These are phyloP conservation scores for Epirrhoe alternata DNA, from an alignment of 2,888 invertebrate genomes.

Conservation along the genomic window DNA sequence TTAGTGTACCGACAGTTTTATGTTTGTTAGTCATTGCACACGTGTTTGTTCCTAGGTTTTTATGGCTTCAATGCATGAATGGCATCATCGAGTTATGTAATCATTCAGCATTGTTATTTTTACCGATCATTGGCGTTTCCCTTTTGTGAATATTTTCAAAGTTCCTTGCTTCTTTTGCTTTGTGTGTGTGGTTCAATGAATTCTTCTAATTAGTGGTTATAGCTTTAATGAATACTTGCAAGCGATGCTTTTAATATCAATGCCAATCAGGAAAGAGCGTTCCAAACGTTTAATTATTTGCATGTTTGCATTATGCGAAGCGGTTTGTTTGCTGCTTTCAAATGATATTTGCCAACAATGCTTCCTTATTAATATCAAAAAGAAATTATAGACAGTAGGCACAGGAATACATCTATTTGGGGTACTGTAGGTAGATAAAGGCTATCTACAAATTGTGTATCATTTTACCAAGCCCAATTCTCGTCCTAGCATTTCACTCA, in stretches of 20 bases:
- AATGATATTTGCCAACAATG: not conserved
- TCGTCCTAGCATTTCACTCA: too few relatives aligned
- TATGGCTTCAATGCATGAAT: conserved; percentile 47
- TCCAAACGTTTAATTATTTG: not conserved
- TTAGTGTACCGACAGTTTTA: conserved; percentile 41
- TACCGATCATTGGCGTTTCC: conserved; percentile 13
- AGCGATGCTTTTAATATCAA: conserved; percentile 16
- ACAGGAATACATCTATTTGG: too few relatives aligned
- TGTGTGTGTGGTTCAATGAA: not conserved
- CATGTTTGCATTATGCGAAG: conserved; percentile 3
- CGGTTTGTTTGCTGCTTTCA: not conserved
- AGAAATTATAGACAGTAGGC: too few relatives aligned
- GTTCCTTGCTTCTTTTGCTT: not conserved
- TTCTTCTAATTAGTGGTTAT: conserved; percentile 28
- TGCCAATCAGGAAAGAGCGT: conserved; percentile 12
- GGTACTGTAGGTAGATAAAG: too few relatives aligned
- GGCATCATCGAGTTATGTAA: conserved; percentile 28
- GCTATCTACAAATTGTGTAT: too few relatives aligned
- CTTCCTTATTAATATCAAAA: not conserved
- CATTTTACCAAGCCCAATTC: too few relatives aligned
- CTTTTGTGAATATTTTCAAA: conserved; percentile 5
- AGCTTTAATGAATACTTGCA: conserved; percentile 3
- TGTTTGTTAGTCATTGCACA: conserved; percentile 56
- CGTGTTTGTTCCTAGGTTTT: conserved; percentile 56
- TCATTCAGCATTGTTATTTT: conserved; percentile 22